A percentile compares a stretch with the other conserved stretches of the same genome.
Conservation (phyloP, 1,140 invertebrate species). For the Drosophila leontia region DNA sequence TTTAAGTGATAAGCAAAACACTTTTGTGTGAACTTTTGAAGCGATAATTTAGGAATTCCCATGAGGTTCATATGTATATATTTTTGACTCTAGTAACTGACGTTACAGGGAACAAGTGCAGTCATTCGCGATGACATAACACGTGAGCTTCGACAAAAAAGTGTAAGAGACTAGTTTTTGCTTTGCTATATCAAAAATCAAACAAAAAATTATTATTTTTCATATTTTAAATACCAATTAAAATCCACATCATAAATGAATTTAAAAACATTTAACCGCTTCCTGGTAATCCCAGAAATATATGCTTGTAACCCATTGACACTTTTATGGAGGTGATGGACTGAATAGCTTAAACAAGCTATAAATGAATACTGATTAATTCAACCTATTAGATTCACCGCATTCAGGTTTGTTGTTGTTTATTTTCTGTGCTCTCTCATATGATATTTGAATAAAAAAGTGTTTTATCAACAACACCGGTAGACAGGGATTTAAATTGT, state of each 20-base stretch:
- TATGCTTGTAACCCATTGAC: background rate
- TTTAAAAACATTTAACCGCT: background rate
- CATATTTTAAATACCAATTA: background rate
- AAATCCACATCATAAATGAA: background rate
- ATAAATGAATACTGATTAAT: background rate
- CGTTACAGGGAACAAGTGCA: constrained; percentile 5
- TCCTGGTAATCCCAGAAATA: constrained; percentile 1
- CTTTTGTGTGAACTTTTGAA: background rate
- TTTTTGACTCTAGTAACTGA: constrained; percentile 4
- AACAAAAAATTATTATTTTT: background rate
- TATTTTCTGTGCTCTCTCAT: background rate
- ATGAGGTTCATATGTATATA: constrained; percentile 1
- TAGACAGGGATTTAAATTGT: background rate
- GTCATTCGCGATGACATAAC: constrained; percentile 25
- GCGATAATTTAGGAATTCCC: constrained; percentile 9
- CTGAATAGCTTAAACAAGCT: background rate
- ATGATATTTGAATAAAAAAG: constrained; percentile 12
- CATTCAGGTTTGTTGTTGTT: constrained; percentile 1
- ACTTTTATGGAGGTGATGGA: constrained; percentile 7
- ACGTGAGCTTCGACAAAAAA: constrained; percentile 9
- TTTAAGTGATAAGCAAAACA: constrained; percentile 17
- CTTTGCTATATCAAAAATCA: background rate
- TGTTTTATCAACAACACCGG: background rate
- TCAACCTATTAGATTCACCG: constrained; percentile 3
- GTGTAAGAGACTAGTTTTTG: background rate